These are phyloP conservation scores for Dendroctonus ponderosae DNA, from an alignment of 1,140 invertebrate genomes.

Conservation along the genomic window DNA sequence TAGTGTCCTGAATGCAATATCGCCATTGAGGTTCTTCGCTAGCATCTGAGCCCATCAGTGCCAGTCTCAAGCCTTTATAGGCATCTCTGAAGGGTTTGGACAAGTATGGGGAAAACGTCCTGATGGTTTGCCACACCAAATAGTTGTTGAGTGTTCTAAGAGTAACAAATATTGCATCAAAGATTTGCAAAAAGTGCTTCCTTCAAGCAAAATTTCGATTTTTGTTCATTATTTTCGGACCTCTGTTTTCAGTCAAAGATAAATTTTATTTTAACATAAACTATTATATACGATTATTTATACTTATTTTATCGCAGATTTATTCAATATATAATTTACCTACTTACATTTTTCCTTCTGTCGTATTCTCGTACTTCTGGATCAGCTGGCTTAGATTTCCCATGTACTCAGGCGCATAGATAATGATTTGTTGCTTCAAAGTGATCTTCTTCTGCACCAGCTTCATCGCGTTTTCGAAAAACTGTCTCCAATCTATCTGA, in stretches of 20 bases:
- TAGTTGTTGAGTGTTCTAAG: conserved; percentile 90
- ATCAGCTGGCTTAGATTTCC: conserved; percentile 73
- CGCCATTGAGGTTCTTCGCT: conserved; percentile 83
- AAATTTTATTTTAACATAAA: too few relatives aligned
- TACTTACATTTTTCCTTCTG: conserved; percentile 76
- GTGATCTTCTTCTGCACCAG: conserved; percentile 63
- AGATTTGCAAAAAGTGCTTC: too few relatives aligned
- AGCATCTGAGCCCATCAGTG: conserved; percentile 82
- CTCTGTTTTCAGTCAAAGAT: too few relatives aligned
- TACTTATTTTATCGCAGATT: too few relatives aligned
- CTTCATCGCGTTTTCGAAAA: conserved; percentile 79
- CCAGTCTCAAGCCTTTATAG: conserved; percentile 84
- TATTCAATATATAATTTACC: too few relatives aligned
- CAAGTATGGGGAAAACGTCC: conserved; percentile 74
- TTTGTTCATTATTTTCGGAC: too few relatives aligned
- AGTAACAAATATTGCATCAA: too few relatives aligned
- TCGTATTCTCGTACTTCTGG: conserved; percentile 64
- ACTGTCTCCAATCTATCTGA: conserved; percentile 78
- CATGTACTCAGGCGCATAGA: conserved; percentile 85
- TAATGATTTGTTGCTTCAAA: conserved; percentile 68
- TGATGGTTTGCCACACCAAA: conserved; percentile 89
- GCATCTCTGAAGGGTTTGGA: conserved; percentile 91
- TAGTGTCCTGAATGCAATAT: conserved; percentile 90
- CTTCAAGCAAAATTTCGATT: too few relatives aligned
- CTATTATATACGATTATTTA: too few relatives aligned